Base-by-base conservation (phyloP, 2,113 vertebrate species). In the Saimiri boliviensis region DNA sequence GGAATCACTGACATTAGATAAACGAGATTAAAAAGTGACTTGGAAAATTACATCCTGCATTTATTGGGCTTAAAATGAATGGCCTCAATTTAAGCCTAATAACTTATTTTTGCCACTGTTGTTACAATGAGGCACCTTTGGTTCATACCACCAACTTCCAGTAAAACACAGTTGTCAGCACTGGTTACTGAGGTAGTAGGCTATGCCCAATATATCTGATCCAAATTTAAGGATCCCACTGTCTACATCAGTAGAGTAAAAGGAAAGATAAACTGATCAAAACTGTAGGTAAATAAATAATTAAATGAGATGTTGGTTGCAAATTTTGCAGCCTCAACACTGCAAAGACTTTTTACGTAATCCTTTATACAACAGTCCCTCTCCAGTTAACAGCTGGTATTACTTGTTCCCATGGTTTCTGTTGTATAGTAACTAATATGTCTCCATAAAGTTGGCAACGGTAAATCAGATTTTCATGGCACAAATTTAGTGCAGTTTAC, bases 211-310 rank as follows among this genome's bases (percentile, higher is more conserved):
- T 49, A 82, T 19, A 89, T 17, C 13, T 13, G 20, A 87, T 77
- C 32, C 45, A 97, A 93, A 92, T 83, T 86, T 90, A 63, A 96
- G 23, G 45, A 83, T 54, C 63, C 68, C 20, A 10, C 52, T 93
- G 58, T 66, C 45, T 83, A 35, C 7, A 49, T 94, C 40, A 89
- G 52, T 76, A 63, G 58, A 82, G 42, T 84, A 96, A 93, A 14
- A 63, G 2, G 45, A 95, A 81, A 94, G 56, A 94, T 58, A 96
- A 87, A 91, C 60, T 54, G 27, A 80, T 91, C n/a, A 96, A 71
- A 91, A 91, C 1, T 37, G 6, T 70, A 60, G 54, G 56, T n/a
- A 96, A 87, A 83, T 58, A 93, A 93, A 81, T 71, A 45, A 80
- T 76, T 81, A 82, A 79, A 60, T 83, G 45, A 84, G 49, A 83